Percentiles rank a stretch among this genome's conserved stretches.
These are phyloP conservation scores for Microctonus aethiopoides DNA, from an alignment of 2,888 invertebrate genomes.

Conservation along the genomic window DNA sequence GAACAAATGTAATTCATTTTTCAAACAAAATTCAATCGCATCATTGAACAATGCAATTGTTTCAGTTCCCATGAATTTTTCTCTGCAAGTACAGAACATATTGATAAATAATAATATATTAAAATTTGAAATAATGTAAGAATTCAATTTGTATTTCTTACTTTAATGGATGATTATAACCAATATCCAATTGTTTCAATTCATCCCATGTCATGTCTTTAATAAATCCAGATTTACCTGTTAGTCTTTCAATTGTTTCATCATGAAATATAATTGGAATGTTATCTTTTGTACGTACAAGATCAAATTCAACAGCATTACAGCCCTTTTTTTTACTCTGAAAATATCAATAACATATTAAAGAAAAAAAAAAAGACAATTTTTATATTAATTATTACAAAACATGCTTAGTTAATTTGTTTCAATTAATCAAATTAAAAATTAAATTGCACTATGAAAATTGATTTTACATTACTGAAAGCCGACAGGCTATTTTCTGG, in stretches of 20 bases:
- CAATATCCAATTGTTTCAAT: constrained; percentile 74
- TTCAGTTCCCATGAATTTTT: constrained; percentile 70
- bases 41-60: constrained; percentile 78
- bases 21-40: constrained; percentile 75
- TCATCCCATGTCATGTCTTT: constrained; percentile 73
- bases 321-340: constrained; percentile 80
- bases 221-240: constrained; percentile 70
- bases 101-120: constrained; percentile 5
- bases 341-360: constrained; percentile 44
- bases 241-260: constrained; percentile 75
- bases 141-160: constrained; percentile 57
- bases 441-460: background rate
- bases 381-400: no score
- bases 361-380: no score
- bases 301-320: constrained; percentile 81
- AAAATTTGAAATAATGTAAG: constrained; percentile 9
- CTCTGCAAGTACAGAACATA: constrained; percentile 66
- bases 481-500: constrained; percentile 85
- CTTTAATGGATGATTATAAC: constrained; percentile 77
- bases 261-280: constrained; percentile 84
- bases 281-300: constrained; percentile 79
- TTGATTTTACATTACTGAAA: constrained; percentile 43
- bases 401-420: constrained; percentile 21
- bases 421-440: constrained; percentile 10
- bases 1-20: constrained; percentile 77